Conservation (phyloP, 2,888 invertebrate species). For the Polyommatus icarus region DNA sequence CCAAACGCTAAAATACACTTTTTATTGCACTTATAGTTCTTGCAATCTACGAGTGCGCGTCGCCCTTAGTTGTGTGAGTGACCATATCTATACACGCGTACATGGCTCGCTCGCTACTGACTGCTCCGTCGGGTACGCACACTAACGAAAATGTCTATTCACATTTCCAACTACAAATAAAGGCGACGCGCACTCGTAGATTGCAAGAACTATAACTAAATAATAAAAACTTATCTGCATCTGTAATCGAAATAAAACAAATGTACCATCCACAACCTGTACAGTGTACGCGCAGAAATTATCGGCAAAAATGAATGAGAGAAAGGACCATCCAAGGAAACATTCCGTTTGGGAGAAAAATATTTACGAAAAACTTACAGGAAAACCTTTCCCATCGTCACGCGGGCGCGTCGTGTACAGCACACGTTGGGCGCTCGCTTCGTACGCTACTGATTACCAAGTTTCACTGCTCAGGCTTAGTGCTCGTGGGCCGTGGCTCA, state of each 20-base stretch:
- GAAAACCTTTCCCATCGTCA: conserved; percentile 60
- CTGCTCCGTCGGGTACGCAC: no score
- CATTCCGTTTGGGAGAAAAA: not conserved
- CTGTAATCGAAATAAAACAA: not conserved
- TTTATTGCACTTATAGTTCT: not conserved
- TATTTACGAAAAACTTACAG: conserved; percentile 52
- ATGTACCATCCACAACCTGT: not conserved
- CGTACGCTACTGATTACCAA: conserved; percentile 10
- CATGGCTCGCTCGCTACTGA: no score
- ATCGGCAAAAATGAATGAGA: not conserved
- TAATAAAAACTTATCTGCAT: not conserved
- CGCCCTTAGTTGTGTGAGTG: no score
- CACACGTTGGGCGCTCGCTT: not conserved
- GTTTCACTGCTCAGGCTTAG: conserved; percentile 31
- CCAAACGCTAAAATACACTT: not conserved
- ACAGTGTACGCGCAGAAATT: not conserved
- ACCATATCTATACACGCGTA: no score
- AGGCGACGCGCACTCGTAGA: no score
- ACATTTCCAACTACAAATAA: no score
- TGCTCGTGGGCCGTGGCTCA: conserved; percentile 19
- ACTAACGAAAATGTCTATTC: no score
- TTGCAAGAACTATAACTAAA: no score
- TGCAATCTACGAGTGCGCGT: no score
- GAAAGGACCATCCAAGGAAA: not conserved
- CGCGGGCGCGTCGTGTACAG: conserved; percentile 46